phyloP scores from a whole-genome alignment of 1,140 invertebrate genomes.

The Vollenhovia emeryi region DNA sequence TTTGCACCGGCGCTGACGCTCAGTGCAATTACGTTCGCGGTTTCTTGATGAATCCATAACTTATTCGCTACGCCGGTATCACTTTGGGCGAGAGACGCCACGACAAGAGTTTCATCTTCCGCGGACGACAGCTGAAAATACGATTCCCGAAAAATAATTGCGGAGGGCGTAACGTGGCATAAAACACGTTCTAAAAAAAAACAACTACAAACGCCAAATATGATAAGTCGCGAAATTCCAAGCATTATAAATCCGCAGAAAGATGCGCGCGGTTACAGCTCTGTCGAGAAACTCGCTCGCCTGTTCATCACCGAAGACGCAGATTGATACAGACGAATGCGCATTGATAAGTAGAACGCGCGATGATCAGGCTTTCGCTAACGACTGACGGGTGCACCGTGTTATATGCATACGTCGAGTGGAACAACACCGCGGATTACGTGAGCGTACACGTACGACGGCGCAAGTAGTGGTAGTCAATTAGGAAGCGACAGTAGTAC shows the following conservation, averaged over 20 bases:
- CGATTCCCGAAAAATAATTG: not conserved
- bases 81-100: not conserved
- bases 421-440: conserved; percentile 55
- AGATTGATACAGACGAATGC: conserved; percentile 7
- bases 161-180: not conserved
- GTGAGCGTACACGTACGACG: conserved; percentile 11
- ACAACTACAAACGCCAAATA: not conserved
- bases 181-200: not conserved
- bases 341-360: conserved; percentile 34
- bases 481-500: conserved; percentile 60
- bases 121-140: not conserved
- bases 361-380: conserved; percentile 40
- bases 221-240: not conserved
- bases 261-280: not conserved
- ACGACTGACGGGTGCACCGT: conserved; percentile 20
- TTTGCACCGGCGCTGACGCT: conserved; percentile 65
- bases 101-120: not conserved
- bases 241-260: not conserved
- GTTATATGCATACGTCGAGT: conserved; percentile 45
- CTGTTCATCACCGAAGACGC: not conserved
- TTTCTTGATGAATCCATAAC: conserved; percentile 48
- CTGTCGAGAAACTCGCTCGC: not conserved
- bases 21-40: conserved; percentile 47
- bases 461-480: conserved; percentile 49
- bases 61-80: conserved; percentile 6